Evolutionary conservation across 2,113 vertebrate genomes (phyloP).

Genomic region (Phylloscopus whistleri): DNA sequence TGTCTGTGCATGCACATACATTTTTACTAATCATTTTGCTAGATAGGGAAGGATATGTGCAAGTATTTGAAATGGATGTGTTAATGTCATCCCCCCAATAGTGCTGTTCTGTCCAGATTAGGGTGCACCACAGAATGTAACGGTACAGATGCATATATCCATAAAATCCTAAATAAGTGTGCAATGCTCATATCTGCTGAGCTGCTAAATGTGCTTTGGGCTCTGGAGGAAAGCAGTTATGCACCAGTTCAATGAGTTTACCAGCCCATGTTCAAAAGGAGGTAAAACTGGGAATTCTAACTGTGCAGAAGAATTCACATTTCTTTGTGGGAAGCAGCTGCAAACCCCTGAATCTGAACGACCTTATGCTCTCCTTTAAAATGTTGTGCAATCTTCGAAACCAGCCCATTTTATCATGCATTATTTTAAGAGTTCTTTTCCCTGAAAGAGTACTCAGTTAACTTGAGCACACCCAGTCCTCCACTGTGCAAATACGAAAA

Average conservation of each 20-base stretch:
- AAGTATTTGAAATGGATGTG: background rate
- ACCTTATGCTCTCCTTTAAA: background rate
- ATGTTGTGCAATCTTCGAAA: background rate
- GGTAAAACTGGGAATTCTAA: background rate
- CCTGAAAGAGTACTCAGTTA: background rate
- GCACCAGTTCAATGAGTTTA: background rate
- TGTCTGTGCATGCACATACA: background rate
- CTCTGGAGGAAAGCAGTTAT: background rate
- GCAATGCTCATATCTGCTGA: background rate
- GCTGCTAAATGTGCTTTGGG: background rate
- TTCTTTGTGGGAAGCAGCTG: background rate
- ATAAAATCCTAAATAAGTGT: background rate
- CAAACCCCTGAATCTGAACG: background rate
- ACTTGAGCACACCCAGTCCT: background rate
- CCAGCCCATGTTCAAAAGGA: background rate
- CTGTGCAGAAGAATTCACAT: background rate
- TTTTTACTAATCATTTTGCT: background rate
- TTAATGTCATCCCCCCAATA: background rate
- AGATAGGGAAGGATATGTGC: background rate
- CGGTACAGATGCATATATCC: background rate
- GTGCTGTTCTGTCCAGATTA: background rate
- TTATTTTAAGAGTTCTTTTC: background rate
- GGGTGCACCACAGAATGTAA: background rate
- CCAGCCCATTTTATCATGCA: background rate
- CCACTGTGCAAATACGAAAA: background rate